phyloP scores from a whole-genome alignment of 2,113 vertebrate species.

The Entosphenus tridentatus region DNA sequence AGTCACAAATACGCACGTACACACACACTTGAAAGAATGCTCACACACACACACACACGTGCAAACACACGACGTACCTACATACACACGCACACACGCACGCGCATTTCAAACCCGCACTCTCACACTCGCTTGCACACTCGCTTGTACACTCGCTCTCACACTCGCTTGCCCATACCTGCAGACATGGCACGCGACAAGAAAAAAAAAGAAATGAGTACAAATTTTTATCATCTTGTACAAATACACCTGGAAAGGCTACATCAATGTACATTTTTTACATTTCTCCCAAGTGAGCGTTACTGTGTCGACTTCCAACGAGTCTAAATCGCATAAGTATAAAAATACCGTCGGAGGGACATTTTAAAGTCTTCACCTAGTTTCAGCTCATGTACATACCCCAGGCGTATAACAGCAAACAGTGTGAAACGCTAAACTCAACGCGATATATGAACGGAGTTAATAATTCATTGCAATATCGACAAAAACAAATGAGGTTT shows the following conservation, averaged over 20 bases:
- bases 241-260: slow-evolving; percentile 5
- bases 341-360: no score
- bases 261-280: slow-evolving; percentile 6
- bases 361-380: no score
- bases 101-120: neutral
- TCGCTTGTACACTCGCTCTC: no score
- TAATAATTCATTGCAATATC: no score
- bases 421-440: no score
- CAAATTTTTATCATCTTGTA: slow-evolving; percentile 3
- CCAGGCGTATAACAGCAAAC: no score
- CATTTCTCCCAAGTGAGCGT: neutral
- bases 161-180: neutral
- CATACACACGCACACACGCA: neutral
- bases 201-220: slow-evolving; percentile 3
- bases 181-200: neutral
- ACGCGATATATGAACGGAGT: no score
- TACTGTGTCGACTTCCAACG: no score
- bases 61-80: neutral
- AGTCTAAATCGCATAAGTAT: no score
- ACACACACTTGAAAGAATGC: neutral
- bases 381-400: no score
- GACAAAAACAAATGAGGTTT: no score
- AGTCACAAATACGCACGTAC: neutral
- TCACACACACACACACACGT: neutral
- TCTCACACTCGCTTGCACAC: no score